Evolutionary conservation across 53 echinoderm and acorn worm species (phyloP).

Genomic region (Paracentrotus lividus): DNA sequence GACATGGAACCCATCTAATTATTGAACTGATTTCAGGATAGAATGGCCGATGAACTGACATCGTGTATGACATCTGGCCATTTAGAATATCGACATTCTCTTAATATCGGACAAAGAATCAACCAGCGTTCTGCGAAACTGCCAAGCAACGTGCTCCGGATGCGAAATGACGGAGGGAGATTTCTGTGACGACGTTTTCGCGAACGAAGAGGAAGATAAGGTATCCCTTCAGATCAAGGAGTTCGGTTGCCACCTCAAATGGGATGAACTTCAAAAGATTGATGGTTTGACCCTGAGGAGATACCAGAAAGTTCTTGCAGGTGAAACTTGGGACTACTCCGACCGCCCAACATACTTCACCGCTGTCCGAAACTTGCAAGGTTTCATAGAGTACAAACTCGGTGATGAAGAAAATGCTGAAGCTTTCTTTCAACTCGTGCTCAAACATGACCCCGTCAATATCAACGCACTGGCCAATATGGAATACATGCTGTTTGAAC

Average conservation of each 20-base stretch:
- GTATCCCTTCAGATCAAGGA: constrained; percentile 71
- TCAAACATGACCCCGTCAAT: constrained; percentile 77
- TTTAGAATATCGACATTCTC: constrained; percentile 18
- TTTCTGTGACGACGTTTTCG: constrained; percentile 28
- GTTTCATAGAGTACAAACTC: constrained; percentile 82
- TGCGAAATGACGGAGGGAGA: background rate
- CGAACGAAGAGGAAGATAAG: constrained; percentile 24
- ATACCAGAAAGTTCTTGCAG: constrained; percentile 54
- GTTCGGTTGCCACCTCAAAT: constrained; percentile 86
- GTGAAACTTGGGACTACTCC: constrained; percentile 78
- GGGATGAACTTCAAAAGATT: constrained; percentile 81
- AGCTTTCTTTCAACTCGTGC: constrained; percentile 74
- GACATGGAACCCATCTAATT: background rate
- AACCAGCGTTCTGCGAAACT: background rate
- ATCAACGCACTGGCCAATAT: constrained; percentile 84
- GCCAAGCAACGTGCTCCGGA: background rate
- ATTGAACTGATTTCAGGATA: background rate
- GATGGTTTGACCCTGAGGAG: constrained; percentile 58
- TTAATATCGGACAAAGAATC: background rate
- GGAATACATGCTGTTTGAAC: constrained; percentile 53
- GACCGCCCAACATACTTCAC: constrained; percentile 83
- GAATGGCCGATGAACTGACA: background rate
- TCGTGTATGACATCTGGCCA: background rate
- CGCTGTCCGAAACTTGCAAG: constrained; percentile 80
- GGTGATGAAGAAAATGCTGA: constrained; percentile 73